Conservation (phyloP, 2,113 vertebrate species). For the Sinocyclocheilus anshuiensis region DNA sequence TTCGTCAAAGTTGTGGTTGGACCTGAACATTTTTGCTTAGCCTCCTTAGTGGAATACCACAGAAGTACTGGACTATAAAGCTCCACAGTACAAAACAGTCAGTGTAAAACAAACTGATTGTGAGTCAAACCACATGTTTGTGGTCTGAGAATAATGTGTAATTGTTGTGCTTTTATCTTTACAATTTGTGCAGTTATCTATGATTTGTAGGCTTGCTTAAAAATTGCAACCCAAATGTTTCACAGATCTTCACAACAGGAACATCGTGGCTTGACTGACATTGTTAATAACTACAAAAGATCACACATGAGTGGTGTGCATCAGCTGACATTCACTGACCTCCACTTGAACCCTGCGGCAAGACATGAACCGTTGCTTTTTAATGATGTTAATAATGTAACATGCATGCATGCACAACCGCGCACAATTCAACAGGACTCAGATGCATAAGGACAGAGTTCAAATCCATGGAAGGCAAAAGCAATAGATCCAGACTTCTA, state of each 20-base stretch:
- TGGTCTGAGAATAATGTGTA: neutral
- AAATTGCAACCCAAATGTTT: neutral
- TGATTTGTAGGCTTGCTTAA: neutral
- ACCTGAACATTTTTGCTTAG: conserved; percentile 8
- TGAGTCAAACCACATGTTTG: conserved; percentile 13
- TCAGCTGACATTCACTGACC: conserved; percentile 6
- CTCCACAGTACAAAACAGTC: neutral
- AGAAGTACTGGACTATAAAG: conserved; percentile 26
- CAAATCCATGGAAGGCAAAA: too few relatives aligned
- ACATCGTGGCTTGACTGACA: neutral
- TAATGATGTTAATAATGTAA: conserved; percentile 20
- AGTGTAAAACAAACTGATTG: conserved; percentile 17
- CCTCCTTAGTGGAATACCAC: conserved; percentile 8
- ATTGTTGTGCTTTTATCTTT: conserved; percentile 8
- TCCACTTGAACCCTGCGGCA: neutral
- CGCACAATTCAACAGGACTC: too few relatives aligned
- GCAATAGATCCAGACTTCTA: too few relatives aligned
- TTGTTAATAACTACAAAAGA: neutral
- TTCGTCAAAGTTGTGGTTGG: neutral
- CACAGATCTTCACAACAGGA: neutral
- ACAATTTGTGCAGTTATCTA: neutral
- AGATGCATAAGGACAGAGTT: too few relatives aligned
- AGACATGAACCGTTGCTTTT: neutral
- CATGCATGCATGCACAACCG: neutral
- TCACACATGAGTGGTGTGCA: neutral